These are phyloP conservation scores for Nomada ruficornis DNA, from an alignment of 2,888 invertebrate genomes.

Conservation along the genomic window DNA sequence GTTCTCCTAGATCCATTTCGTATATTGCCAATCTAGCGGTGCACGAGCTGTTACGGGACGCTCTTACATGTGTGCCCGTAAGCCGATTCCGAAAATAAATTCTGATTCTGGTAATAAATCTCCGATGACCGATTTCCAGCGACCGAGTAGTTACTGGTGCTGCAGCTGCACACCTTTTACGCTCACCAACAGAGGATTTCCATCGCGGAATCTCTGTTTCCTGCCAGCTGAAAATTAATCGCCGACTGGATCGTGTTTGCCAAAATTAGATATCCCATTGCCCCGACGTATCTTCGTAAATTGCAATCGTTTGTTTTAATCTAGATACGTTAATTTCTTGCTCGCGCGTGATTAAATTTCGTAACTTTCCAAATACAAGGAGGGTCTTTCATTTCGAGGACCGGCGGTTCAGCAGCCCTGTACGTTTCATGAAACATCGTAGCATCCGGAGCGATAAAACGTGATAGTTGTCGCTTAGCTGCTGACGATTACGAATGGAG, in stretches of 20 bases:
- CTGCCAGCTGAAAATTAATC: constrained; percentile 11
- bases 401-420: too few species aligned
- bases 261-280: constrained; percentile 14
- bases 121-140: constrained; percentile 21
- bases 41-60: constrained; percentile 14
- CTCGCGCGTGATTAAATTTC: background rate
- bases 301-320: background rate
- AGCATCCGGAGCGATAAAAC: background rate
- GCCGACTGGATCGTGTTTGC: background rate
- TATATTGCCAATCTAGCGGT: constrained; percentile 45
- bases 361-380: too few species aligned
- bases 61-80: constrained; percentile 28
- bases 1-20: constrained; percentile 44
- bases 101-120: constrained; percentile 31
- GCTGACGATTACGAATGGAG: background rate
- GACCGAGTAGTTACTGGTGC: background rate
- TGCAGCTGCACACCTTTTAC: constrained; percentile 25
- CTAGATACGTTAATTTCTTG: background rate
- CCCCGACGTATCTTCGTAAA: background rate
- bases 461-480: constrained; percentile 24
- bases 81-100: constrained; percentile 37
- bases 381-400: background rate
- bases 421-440: background rate
- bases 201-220: constrained; percentile 13
- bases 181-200: constrained; percentile 3